Conservation (phyloP, 1,140 invertebrate species). For the Camponotus floridanus region DNA sequence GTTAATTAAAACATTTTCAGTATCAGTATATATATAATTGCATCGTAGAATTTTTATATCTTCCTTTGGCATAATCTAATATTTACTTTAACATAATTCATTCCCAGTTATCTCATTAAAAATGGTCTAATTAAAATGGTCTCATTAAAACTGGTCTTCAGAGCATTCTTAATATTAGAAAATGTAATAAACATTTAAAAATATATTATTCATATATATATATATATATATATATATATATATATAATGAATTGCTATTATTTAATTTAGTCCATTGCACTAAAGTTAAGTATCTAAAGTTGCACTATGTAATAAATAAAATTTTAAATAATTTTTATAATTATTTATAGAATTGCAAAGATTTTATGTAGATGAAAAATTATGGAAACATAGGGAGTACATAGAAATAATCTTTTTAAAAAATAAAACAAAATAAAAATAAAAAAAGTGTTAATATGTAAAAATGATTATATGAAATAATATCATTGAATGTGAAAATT, state of each 20-base stretch:
- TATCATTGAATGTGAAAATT: constrained; percentile 36
- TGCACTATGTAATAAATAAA: constrained; percentile 17
- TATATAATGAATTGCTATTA: constrained; percentile 4
- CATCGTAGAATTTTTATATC: constrained; percentile 24
- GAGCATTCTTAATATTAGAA: neutral
- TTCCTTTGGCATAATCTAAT: constrained; percentile 19
- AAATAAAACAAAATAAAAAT: constrained; percentile 6
- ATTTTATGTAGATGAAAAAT: neutral
- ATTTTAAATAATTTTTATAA: neutral
- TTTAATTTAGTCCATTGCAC: neutral
- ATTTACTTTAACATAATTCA: constrained; percentile 2
- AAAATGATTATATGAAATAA: constrained; percentile 59
- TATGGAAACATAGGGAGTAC: neutral
- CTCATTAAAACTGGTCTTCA: neutral
- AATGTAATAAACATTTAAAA: neutral
- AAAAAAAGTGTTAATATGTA: constrained; percentile 61
- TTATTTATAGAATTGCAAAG: neutral
- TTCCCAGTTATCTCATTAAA: neutral
- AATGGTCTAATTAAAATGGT: neutral
- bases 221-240: neutral
- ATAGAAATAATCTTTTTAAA: neutral
- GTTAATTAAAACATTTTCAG: constrained; percentile 80
- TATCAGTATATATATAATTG: constrained; percentile 76
- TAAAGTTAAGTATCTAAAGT: neutral
- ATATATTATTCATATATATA: constrained; percentile 20